Percentiles rank a stretch among this genome's conserved stretches.
These are phyloP conservation scores for Cryptus viduatorius DNA, from an alignment of 2,888 invertebrate species.

Conservation along the genomic window DNA sequence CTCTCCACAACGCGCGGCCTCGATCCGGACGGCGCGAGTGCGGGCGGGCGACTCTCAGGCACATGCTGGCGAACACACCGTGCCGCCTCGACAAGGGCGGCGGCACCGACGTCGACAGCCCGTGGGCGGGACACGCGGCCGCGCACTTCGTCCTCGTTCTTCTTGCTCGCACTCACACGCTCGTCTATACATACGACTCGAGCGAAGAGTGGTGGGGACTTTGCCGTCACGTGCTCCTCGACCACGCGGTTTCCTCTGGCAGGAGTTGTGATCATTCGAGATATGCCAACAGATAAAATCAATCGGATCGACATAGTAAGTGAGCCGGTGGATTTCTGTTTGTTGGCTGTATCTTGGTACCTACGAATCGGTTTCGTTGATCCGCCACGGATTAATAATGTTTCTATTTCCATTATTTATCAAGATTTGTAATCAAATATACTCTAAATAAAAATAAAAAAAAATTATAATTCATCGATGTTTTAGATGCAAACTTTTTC, in stretches of 20 bases:
- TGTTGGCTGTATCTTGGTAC: neutral
- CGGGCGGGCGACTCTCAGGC: conserved; percentile 80
- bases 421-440: neutral
- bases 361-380: neutral
- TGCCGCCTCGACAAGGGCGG: conserved; percentile 78
- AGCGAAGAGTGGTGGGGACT: conserved; percentile 74
- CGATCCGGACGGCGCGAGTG: conserved; percentile 81
- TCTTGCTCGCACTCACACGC: conserved; percentile 48
- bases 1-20: conserved; percentile 61
- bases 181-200: conserved; percentile 14
- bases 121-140: conserved; percentile 83
- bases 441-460: neutral
- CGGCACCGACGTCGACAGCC: conserved; percentile 77
- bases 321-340: neutral
- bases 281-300: conserved; percentile 16
- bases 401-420: neutral
- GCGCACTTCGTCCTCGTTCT: conserved; percentile 72
- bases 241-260: conserved; percentile 79
- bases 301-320: conserved; percentile 15
- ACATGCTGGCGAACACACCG: conserved; percentile 74
- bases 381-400: neutral
- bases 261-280: conserved; percentile 39
- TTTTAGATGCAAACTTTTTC: neutral
- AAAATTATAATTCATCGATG: neutral
- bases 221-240: conserved; percentile 81